Evolutionary conservation across 2,888 invertebrate species (phyloP).

Genomic region (Catocala fraxini): DNA sequence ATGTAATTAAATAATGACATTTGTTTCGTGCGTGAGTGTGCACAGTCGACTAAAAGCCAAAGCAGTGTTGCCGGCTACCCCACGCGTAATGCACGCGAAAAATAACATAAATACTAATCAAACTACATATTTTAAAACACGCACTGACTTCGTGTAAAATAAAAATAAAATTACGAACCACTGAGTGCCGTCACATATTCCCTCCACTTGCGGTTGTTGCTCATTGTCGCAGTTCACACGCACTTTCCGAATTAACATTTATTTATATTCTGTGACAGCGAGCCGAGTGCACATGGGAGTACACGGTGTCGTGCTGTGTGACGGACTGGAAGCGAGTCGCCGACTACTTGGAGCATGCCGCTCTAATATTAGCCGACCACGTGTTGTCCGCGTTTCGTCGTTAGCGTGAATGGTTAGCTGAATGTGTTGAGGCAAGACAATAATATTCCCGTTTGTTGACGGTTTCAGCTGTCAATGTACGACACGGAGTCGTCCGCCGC

Average conservation of each 20-base stretch:
- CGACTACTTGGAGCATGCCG: constrained; percentile 56
- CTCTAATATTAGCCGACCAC: constrained; percentile 81
- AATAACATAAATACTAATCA: constrained; percentile 37
- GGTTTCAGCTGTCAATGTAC: constrained; percentile 76
- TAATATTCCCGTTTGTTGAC: constrained; percentile 74
- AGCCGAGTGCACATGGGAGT: constrained; percentile 63
- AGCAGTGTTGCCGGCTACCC: constrained; percentile 48
- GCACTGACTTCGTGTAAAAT: constrained; percentile 44
- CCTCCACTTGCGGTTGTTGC: constrained; percentile 80
- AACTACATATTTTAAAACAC: constrained; percentile 33
- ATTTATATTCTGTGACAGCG: constrained; percentile 73
- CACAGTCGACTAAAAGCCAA: constrained; percentile 35
- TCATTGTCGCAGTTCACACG: constrained; percentile 72
- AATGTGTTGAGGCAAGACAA: constrained; percentile 59
- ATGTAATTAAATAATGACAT: constrained; percentile 27
- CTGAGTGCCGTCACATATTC: constrained; percentile 84
- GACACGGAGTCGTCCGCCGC: constrained; percentile 54
- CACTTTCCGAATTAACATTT: constrained; percentile 79
- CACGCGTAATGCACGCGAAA: constrained; percentile 17
- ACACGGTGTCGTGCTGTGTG: constrained; percentile 58
- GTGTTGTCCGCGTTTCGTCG: constrained; percentile 78
- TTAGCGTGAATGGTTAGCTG: constrained; percentile 74
- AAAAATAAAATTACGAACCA: constrained; percentile 73
- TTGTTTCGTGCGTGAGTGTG: constrained; percentile 32
- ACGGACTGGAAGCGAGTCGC: constrained; percentile 58